Evolutionary conservation across 2,888 invertebrate species (phyloP), one percentile per base, ranked within the genome.

Genomic region (Seladonia tumulorum): DNA sequence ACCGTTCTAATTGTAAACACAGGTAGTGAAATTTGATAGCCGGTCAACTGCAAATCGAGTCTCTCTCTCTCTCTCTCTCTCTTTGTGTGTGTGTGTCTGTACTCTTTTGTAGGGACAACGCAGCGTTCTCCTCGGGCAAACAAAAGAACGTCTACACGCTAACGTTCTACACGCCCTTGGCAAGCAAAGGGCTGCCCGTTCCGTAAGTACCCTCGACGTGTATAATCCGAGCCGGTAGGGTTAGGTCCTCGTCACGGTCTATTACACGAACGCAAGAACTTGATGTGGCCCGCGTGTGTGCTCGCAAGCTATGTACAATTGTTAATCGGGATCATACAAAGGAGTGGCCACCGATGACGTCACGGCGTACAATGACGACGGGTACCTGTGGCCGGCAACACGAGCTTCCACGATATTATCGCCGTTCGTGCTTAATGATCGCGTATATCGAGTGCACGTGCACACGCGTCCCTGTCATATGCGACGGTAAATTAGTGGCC

Each of bases 1-100:
- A 1, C 39, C 73, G 12, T 12, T 12, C 75, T 77, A 82, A 84
- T 83, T 89, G 81, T 73, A 79, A 80, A 63, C 66, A 85, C 84
- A 90, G 91, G 89, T 92, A 88, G 89, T 87, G 92, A 93, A 94
- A 94, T 93, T 94, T 92, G 93, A 94, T 93, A 93, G 92, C 92
- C 90, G 83, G 87, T 88, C 88, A 83, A 90, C 92, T 88, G 89
- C 85, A 90, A 90, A 89, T 90, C 89, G 81, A 76, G 78, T 75
- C 77, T 53, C 53, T 53, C 49, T 49, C 18, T 49, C 79, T 81
- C 83, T 82, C 87, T 85, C n/a, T n/a, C n/a, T n/a, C n/a, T n/a
- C n/a, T n/a, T n/a, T n/a, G n/a, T n/a, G n/a, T n/a, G n/a, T n/a
- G n/a, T n/a, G n/a, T n/a, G 16, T 82, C 73, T 77, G 76, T 80